Conservation (phyloP, 2,797 vertebrate genomes). For the Sternotherus odoratus region DNA sequence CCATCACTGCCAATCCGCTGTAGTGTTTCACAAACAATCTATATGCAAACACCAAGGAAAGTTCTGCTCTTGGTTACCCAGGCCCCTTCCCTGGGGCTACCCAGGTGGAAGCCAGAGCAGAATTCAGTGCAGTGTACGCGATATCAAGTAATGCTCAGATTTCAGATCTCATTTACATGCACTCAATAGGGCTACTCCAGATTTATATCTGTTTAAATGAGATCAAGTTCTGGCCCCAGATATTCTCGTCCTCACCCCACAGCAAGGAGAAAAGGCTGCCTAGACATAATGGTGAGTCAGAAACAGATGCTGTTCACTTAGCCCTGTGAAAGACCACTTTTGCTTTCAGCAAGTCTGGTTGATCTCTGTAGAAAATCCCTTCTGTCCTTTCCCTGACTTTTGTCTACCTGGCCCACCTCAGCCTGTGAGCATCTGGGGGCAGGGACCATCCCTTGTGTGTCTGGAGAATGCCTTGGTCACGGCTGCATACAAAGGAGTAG, state of each 20-base stretch:
- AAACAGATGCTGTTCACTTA: not conserved
- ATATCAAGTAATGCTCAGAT: not conserved
- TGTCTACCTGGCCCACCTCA: too few species aligned
- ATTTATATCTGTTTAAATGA: not conserved
- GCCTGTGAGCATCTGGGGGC: too few species aligned
- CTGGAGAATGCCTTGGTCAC: too few species aligned
- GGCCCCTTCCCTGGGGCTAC: not conserved
- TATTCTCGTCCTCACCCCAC: not conserved
- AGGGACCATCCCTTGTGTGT: too few species aligned
- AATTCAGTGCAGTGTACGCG: not conserved
- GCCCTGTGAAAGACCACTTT: too few species aligned
- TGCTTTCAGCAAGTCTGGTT: too few species aligned
- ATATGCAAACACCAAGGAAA: not conserved
- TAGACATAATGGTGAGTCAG: not conserved
- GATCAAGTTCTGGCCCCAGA: not conserved
- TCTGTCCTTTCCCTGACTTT: too few species aligned
- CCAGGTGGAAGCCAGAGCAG: not conserved
- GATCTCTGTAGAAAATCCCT: too few species aligned
- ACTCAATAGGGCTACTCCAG: not conserved
- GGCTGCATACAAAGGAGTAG: too few species aligned
- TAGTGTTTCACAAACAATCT: too few species aligned
- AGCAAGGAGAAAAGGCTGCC: not conserved
- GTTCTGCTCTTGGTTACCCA: not conserved
- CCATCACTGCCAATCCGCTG: too few species aligned
- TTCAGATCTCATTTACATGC: not conserved